These are phyloP conservation scores for Nebria salina DNA, from an alignment of 2,888 invertebrate species.

Conservation along the genomic window DNA sequence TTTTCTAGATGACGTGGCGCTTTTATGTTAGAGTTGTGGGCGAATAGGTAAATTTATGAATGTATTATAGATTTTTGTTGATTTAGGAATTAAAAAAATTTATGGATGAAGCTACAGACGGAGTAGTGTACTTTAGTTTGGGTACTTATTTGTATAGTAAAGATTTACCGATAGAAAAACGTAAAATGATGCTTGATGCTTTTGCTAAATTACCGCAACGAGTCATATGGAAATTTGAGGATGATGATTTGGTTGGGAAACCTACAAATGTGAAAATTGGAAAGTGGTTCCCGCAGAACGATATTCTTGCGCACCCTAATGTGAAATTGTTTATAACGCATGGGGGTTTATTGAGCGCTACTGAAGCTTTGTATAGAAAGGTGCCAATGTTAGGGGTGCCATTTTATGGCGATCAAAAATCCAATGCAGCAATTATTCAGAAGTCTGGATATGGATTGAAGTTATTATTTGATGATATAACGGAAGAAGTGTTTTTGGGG, in stretches of 20 bases:
- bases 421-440: conserved; percentile 62
- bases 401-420: conserved; percentile 64
- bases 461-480: conserved; percentile 59
- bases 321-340: conserved; percentile 69
- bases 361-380: conserved; percentile 65
- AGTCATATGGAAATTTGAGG: conserved; percentile 59
- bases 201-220: conserved; percentile 57
- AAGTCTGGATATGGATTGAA: conserved; percentile 61
- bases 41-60: background rate
- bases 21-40: too few relatives aligned
- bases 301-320: conserved; percentile 65
- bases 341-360: conserved; percentile 68
- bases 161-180: conserved; percentile 52
- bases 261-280: conserved; percentile 55
- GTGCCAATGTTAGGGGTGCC: conserved; percentile 67
- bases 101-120: conserved; percentile 55
- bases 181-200: conserved; percentile 53
- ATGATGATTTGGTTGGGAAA: conserved; percentile 52
- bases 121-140: conserved; percentile 58
- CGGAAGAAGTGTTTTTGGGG: conserved; percentile 58
- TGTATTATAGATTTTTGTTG: background rate
- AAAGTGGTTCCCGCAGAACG: conserved; percentile 58
- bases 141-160: conserved; percentile 56
- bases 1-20: too few relatives aligned
- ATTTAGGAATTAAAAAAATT: conserved; percentile 53